These are phyloP conservation scores for Polypterus bichir DNA, from an alignment of 2,113 vertebrate species.

Conservation along the genomic window DNA sequence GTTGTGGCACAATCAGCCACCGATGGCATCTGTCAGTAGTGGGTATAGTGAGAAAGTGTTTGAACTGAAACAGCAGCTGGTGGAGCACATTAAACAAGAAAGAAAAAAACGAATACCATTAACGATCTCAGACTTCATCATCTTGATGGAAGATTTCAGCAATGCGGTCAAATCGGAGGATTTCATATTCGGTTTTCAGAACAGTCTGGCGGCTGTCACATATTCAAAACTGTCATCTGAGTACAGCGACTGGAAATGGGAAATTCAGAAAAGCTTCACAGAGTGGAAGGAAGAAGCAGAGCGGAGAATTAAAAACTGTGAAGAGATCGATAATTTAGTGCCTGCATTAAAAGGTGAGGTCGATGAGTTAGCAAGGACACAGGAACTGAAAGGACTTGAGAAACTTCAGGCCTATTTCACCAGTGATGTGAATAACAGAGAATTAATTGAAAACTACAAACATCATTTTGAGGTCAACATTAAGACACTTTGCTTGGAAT, in stretches of 20 bases:
- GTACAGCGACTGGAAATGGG: conserved; percentile 20
- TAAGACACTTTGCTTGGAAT: conserved; percentile 11
- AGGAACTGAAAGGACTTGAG: not conserved
- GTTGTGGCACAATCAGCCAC: conserved; percentile 1
- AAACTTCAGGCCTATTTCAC: conserved; percentile 16
- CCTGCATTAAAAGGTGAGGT: too few species aligned
- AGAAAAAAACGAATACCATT: conserved; percentile 16
- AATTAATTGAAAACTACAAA: conserved; percentile 20
- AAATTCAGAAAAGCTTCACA: conserved; percentile 16
- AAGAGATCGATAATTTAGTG: too few species aligned
- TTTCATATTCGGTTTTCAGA: conserved; percentile 16
- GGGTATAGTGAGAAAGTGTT: conserved; percentile 40
- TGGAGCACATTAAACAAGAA: conserved; percentile 33
- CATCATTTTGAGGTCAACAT: conserved; percentile 18
- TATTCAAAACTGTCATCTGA: conserved; percentile 19
- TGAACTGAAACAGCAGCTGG: conserved; percentile 34
- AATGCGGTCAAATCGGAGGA: conserved; percentile 9
- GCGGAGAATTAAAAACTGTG: conserved; percentile 13
- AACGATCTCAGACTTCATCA: conserved; percentile 32
- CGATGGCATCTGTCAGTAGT: conserved; percentile 22
- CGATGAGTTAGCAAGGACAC: too few species aligned
- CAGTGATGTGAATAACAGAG: conserved; percentile 4
- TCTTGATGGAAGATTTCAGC: conserved; percentile 35
- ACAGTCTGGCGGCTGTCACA: conserved; percentile 7
- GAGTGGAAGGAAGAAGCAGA: conserved; percentile 13